A percentile compares a stretch with the other conserved stretches of the same genome.
Evolutionary conservation across 2,888 invertebrate species (phyloP).

Genomic region (Taenaris catops): DNA sequence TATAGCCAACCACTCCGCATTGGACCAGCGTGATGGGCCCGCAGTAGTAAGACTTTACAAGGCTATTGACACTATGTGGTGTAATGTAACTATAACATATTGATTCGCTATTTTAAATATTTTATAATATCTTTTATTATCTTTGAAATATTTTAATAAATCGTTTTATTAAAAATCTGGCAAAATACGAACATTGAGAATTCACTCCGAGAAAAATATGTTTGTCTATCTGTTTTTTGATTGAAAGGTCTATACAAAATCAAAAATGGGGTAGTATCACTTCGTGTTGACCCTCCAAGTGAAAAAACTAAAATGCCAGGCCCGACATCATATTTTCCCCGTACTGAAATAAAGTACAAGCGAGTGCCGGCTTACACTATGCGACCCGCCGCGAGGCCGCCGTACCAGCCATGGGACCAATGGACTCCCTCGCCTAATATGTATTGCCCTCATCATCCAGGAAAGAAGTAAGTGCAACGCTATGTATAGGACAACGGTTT

Average conservation of each 20-base stretch:
- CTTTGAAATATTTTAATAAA: no score
- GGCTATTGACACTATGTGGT: no score
- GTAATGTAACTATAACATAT: no score
- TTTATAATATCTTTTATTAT: no score
- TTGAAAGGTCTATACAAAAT: slow-evolving; percentile 37
- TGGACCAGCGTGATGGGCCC: no score
- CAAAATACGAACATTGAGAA: slow-evolving; percentile 48
- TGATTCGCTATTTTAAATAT: no score
- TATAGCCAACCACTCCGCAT: no score
- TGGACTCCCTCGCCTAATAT: slow-evolving; percentile 66
- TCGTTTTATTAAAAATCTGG: no score
- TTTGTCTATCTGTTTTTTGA: no score
- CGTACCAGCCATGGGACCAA: slow-evolving; percentile 44
- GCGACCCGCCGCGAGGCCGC: slow-evolving; percentile 38
- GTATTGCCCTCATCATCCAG: slow-evolving; percentile 48
- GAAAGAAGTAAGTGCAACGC: slow-evolving; percentile 31
- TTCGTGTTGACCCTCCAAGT: slow-evolving; percentile 31
- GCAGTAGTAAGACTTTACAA: no score
- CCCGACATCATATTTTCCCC: slow-evolving; percentile 43
- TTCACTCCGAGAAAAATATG: no score
- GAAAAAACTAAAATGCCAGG: slow-evolving; percentile 40
- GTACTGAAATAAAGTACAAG: slow-evolving; percentile 29
- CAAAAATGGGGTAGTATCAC: slow-evolving; percentile 43
- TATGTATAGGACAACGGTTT: no score
- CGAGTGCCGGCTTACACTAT: slow-evolving; percentile 48